Evolutionary conservation across 2,797 vertebrate species (phyloP).

Genomic region (Pseudochaenichthys georgianus): DNA sequence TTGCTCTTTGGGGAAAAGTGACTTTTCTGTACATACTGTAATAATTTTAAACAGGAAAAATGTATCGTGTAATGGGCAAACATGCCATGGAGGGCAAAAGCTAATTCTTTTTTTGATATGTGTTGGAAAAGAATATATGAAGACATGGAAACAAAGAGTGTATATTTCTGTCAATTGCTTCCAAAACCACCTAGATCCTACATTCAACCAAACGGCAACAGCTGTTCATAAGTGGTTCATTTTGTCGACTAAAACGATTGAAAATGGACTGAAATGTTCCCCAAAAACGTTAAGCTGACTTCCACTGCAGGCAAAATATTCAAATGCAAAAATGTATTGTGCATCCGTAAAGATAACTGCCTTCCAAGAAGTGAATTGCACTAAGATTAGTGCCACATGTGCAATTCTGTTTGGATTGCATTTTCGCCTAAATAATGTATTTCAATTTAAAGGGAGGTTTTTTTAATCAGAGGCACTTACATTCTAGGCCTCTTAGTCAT

Average conservation of each 20-base stretch:
- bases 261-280: no score
- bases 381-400: no score
- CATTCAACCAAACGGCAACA: background rate
- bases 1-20: background rate
- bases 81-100: background rate
- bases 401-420: no score
- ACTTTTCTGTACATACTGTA: background rate
- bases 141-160: background rate
- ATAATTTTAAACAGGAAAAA: background rate
- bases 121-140: no score
- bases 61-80: background rate
- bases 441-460: background rate
- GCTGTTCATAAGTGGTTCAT: background rate
- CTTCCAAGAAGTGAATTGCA: no score
- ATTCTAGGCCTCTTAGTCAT: background rate
- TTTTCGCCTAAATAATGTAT: background rate
- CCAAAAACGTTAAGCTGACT: no score
- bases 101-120: background rate
- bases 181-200: background rate
- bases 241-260: background rate
- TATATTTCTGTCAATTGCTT: background rate
- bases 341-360: no score
- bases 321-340: background rate
- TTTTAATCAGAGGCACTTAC: background rate
- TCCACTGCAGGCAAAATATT: background rate